These are phyloP conservation scores for Boloria selene DNA, from an alignment of 2,888 invertebrate genomes.

Conservation along the genomic window DNA sequence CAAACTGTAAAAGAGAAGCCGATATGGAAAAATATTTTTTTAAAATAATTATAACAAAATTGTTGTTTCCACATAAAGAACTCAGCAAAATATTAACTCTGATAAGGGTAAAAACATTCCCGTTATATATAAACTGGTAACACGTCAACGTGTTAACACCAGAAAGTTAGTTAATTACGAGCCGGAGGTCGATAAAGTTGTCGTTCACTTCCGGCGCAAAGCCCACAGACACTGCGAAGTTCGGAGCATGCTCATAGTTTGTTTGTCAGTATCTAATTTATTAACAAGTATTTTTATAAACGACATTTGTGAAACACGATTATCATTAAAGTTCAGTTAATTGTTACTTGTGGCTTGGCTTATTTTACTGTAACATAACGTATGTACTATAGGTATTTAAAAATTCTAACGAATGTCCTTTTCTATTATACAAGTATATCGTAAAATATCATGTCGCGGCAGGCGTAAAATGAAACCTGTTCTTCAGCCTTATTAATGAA, in stretches of 20 bases:
- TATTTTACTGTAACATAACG: too few relatives aligned
- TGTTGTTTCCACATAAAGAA: not conserved
- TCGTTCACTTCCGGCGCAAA: not conserved
- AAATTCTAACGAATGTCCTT: too few relatives aligned
- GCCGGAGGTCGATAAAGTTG: constrained; percentile 7
- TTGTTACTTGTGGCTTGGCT: not conserved
- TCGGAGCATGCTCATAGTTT: not conserved
- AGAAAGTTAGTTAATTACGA: constrained; percentile 25
- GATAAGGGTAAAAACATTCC: constrained; percentile 4
- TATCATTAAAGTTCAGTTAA: constrained; percentile 3
- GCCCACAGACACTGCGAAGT: not conserved
- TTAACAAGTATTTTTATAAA: constrained; percentile 4
- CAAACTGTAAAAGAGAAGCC: too few relatives aligned
- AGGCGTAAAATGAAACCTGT: too few relatives aligned
- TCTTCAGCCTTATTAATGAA: too few relatives aligned
- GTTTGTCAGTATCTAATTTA: not conserved
- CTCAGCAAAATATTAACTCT: not conserved
- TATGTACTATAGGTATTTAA: too few relatives aligned
- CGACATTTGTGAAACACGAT: constrained; percentile 5
- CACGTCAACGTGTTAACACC: constrained; percentile 1
- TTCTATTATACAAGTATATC: too few relatives aligned
- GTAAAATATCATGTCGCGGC: too few relatives aligned
- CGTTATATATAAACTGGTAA: not conserved
- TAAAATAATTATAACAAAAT: not conserved
- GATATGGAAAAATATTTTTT: too few relatives aligned